Percentiles rank a stretch among this genome's conserved stretches.
Conservation (phyloP, 2,797 vertebrate genomes). For the Knipowitschia caucasica region DNA sequence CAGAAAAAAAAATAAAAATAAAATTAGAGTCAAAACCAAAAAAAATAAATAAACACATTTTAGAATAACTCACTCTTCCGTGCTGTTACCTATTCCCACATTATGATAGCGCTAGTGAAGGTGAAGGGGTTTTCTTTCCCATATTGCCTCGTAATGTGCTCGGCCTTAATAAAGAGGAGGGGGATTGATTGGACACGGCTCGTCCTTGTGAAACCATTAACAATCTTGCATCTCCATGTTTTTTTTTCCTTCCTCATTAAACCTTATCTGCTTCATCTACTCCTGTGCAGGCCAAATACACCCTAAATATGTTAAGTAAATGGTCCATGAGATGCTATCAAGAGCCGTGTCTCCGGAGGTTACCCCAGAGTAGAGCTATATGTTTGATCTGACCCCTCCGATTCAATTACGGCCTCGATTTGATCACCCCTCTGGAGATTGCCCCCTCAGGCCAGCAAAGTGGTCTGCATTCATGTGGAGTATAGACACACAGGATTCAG, state of each 20-base stretch:
- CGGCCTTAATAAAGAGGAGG: conserved; percentile 39
- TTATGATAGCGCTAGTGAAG: conserved; percentile 32
- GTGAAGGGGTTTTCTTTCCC: conserved; percentile 31
- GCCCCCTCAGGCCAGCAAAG: conserved; percentile 31
- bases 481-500: conserved; percentile 50
- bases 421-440: conserved; percentile 39
- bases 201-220: conserved; percentile 33
- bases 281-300: conserved; percentile 22
- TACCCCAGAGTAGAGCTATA: conserved; percentile 34
- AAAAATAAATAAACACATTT: no score
- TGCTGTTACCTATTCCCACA: conserved; percentile 5
- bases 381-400: conserved; percentile 61
- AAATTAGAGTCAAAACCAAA: no score
- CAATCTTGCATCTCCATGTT: conserved; percentile 16
- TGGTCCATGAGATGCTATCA: conserved; percentile 49
- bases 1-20: no score
- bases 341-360: conserved; percentile 37
- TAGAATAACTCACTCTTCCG: no score
- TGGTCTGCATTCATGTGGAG: conserved; percentile 56
- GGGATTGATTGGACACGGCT: conserved; percentile 46
- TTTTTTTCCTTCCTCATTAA: conserved; percentile 27
- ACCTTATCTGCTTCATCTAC: conserved; percentile 31
- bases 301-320: conserved; percentile 39
- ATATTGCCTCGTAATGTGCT: conserved; percentile 33
- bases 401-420: conserved; percentile 66